Base-by-base conservation (phyloP, 92 coral and sea anemone species). In the Hydrozoanthus gracilis region DNA sequence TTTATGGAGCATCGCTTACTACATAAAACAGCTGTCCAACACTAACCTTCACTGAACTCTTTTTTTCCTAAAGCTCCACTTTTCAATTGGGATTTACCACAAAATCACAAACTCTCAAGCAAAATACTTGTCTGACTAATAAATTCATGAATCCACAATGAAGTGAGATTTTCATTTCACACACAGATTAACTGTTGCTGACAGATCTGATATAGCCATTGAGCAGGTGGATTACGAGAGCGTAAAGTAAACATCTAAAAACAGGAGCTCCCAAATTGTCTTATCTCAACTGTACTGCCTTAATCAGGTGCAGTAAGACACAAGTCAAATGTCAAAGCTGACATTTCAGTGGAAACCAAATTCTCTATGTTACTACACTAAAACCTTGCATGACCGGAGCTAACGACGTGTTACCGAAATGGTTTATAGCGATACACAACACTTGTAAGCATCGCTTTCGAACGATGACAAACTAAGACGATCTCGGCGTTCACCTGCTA, bases 181-280 rank as follows among this genome's bases (percentile, higher is more conserved):
- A 60, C 48, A 80, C 74, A 80, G 85, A 80, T 80, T 80, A 80
- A 80, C 85, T 66, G 61, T 80, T 18, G 85, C 73, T 80, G 74
- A 80, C 85, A 80, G 55, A 80, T 66, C 74, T 44, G 66, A 80
- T 80, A 64, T 66, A 62, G 85, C 73, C 64, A 17, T 15, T 61
- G 85, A 51, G 85, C 85, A 80, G 85, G 85, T 80, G 85, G 85
- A 65, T 80, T 65, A 62, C 12, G 64, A 47, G 85, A 46, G 17
- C 55, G 35, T 10, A 9, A 39, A 62, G 72, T 80, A 65, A 80
- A 80, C 85, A 80, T 47, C 18, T 27, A 68, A 80, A 65, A 65
- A 8, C 74, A 15, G 27, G 62, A 66, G 16, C 74, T 47, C 52
- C 44, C 60, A 18, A 47, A 80, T 80, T 65, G 85, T 65, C 66